Conservation (phyloP, 2,797 vertebrate species). For the Tympanoctomys barrerae region DNA sequence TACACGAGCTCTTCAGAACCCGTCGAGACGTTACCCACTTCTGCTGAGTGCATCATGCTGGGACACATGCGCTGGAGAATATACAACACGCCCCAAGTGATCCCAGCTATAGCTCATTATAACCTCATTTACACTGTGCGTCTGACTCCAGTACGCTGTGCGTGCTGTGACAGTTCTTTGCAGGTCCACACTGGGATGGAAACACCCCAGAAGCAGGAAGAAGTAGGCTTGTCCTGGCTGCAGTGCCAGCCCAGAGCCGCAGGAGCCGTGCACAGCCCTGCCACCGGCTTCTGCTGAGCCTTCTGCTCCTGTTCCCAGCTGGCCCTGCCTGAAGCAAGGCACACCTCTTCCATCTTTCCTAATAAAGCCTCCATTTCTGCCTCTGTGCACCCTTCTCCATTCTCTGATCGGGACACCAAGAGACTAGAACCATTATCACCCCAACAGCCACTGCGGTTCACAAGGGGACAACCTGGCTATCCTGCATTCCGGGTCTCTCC, state of each 20-base stretch:
- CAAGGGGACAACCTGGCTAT: not conserved
- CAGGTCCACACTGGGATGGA: not conserved
- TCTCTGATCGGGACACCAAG: not conserved
- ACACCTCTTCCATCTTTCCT: not conserved
- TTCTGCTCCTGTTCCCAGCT: not conserved
- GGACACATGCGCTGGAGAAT: not conserved
- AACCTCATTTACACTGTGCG: not conserved
- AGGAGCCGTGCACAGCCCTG: not conserved
- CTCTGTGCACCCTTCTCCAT: not conserved
- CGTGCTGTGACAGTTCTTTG: not conserved
- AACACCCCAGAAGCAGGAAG: not conserved
- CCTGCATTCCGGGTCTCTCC: not conserved
- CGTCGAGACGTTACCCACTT: not conserved
- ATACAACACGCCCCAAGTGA: not conserved
- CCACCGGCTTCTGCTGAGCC: not conserved
- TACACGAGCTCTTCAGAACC: not conserved
- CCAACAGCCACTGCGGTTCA: not conserved
- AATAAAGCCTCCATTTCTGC: not conserved
- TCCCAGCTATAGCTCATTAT: not conserved
- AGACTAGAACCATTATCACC: not conserved
- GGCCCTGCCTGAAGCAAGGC: not conserved
- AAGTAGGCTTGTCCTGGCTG: not conserved
- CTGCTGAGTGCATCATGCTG: too few relatives aligned
- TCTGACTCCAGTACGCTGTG: not conserved
- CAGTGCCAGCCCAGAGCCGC: rapidly evolving